Evolutionary conservation across 1,140 invertebrate genomes (phyloP).

Genomic region (Scaptodrosophila lebanonensis): DNA sequence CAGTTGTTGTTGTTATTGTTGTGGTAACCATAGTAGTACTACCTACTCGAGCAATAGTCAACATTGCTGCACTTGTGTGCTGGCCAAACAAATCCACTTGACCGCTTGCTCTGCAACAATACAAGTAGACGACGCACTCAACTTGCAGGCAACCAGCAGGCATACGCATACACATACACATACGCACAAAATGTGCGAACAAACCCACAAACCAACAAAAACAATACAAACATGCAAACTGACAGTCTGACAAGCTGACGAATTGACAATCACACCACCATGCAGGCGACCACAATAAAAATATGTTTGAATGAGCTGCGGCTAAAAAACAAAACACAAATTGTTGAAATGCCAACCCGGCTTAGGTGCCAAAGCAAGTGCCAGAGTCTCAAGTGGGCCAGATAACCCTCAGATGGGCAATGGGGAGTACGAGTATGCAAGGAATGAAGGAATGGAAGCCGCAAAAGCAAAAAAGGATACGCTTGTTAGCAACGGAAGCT

Average conservation of each 20-base stretch:
- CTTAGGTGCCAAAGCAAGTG: conserved; percentile 32
- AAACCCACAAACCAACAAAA: conserved; percentile 25
- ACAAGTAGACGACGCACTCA: conserved; percentile 36
- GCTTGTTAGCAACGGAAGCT: conserved; percentile 67
- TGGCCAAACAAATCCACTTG: too few species aligned
- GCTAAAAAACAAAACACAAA: conserved; percentile 20
- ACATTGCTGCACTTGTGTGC: too few species aligned
- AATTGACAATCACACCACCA: neutral
- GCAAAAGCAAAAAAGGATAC: conserved; percentile 38
- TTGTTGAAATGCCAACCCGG: conserved; percentile 40
- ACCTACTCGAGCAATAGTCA: too few species aligned
- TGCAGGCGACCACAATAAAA: conserved; percentile 7
- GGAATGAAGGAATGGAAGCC: neutral
- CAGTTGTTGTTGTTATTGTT: conserved; percentile 1
- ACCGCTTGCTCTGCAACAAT: too few species aligned
- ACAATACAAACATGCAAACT: conserved; percentile 21
- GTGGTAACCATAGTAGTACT: too few species aligned
- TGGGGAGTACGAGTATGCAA: neutral
- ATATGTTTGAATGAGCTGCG: neutral
- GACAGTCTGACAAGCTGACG: neutral
- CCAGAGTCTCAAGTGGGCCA: neutral
- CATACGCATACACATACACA: too few species aligned
- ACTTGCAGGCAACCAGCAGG: too few species aligned
- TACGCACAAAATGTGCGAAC: neutral
- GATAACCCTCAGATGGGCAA: conserved; percentile 18